Conservation (phyloP, 2,888 invertebrate species). For the Microchrysa polita region DNA sequence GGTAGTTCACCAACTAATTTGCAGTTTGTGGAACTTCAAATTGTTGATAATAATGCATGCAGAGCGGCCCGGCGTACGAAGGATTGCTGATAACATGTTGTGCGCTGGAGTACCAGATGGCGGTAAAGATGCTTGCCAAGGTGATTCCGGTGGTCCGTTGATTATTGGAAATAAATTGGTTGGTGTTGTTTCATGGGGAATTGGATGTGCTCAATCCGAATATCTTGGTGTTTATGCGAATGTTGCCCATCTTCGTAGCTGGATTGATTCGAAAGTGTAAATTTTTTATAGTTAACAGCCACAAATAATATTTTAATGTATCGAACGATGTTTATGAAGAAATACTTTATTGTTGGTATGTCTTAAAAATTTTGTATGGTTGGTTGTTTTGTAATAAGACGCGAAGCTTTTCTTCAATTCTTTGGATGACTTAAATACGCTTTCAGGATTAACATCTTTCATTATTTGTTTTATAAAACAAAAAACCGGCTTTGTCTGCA, state of each 20-base stretch:
- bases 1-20: background rate
- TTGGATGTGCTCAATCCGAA: slow-evolving; percentile 45
- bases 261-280: slow-evolving; percentile 49
- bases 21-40: slow-evolving; percentile 27
- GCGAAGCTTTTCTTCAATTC: no score
- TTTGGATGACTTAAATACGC: no score
- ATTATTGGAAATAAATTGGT: slow-evolving; percentile 27
- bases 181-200: slow-evolving; percentile 48
- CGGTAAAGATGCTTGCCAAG: slow-evolving; percentile 47
- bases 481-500: no score
- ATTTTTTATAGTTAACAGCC: no score
- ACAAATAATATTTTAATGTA: no score
- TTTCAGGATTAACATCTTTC: no score
- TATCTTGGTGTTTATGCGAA: slow-evolving; percentile 51
- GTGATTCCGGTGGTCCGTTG: slow-evolving; percentile 49
- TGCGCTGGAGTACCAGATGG: slow-evolving; percentile 48
- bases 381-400: no score
- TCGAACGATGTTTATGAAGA: no score
- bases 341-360: no score
- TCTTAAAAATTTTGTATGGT: no score
- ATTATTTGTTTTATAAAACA: no score
- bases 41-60: background rate
- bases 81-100: slow-evolving; percentile 49
- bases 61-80: slow-evolving; percentile 50
- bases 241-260: slow-evolving; percentile 62